phyloP scores from a whole-genome alignment of 2,113 vertebrate species.

The Gallinago paraguaiae region DNA sequence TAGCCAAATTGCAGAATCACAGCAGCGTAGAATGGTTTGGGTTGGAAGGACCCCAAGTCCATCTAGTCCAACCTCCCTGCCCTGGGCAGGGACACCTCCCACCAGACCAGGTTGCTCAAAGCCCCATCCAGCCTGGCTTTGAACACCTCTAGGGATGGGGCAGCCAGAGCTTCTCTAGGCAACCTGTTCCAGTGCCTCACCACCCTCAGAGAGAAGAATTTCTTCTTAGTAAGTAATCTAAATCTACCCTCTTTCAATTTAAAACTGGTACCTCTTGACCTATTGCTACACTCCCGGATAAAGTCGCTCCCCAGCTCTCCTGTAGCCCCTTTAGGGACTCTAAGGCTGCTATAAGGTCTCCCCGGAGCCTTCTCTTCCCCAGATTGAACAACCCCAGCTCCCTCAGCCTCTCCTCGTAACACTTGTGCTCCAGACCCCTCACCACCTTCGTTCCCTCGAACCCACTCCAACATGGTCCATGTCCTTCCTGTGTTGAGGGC shows the following conservation, averaged over 20 bases:
- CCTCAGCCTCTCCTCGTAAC: background rate
- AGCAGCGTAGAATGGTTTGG: background rate
- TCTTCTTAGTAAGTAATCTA: background rate
- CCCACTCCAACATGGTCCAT: background rate
- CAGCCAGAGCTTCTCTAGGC: background rate
- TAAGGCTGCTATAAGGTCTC: background rate
- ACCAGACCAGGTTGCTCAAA: background rate
- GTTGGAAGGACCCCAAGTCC: background rate
- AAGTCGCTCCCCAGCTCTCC: background rate
- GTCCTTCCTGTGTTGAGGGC: background rate
- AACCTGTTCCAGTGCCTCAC: background rate
- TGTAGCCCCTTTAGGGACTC: background rate
- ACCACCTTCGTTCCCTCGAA: background rate
- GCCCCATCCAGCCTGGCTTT: background rate
- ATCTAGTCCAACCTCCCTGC: background rate
- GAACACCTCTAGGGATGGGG: background rate
- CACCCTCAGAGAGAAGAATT: background rate
- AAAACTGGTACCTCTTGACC: background rate
- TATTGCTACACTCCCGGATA: background rate
- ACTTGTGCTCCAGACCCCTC: background rate
- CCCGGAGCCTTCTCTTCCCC: background rate
- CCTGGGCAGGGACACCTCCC: no score
- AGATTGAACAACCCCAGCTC: background rate
- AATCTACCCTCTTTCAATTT: background rate
- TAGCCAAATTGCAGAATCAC: fast-evolving